Conservation (phyloP, 2,113 vertebrate species). For the Pseudorhombus dupliciocellatus region DNA sequence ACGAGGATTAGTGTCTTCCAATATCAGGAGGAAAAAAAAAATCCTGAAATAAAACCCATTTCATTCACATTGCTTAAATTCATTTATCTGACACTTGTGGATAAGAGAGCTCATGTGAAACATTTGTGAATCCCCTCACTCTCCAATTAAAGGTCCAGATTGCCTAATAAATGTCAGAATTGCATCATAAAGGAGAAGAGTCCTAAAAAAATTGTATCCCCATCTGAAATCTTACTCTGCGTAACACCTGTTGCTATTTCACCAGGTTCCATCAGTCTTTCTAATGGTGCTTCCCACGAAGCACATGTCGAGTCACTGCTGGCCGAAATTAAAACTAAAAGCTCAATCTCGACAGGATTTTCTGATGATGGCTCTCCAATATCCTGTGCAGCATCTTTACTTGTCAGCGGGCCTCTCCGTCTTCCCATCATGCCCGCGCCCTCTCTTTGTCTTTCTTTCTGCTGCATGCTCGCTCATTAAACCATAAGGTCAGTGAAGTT, state of each 20-base stretch:
- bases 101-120: slow-evolving; percentile 48
- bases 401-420: slow-evolving; percentile 32
- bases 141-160: slow-evolving; percentile 67
- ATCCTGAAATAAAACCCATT: slow-evolving; percentile 58
- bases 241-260: slow-evolving; percentile 63
- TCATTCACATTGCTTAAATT: slow-evolving; percentile 53
- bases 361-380: slow-evolving; percentile 32
- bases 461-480: slow-evolving; percentile 68
- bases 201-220: slow-evolving; percentile 41
- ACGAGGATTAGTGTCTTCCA: slow-evolving; percentile 63
- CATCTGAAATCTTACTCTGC: slow-evolving; percentile 28
- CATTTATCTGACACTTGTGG: slow-evolving; percentile 53
- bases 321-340: slow-evolving; percentile 18
- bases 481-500: slow-evolving; percentile 61
- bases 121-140: slow-evolving; percentile 53
- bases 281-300: slow-evolving; percentile 4
- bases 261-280: slow-evolving; percentile 40
- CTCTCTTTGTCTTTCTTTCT: slow-evolving; percentile 51
- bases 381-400: slow-evolving; percentile 24
- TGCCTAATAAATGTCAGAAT: slow-evolving; percentile 68
- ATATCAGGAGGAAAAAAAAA: slow-evolving; percentile 42
- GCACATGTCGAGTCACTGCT: neutral
- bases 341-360: slow-evolving; percentile 14
- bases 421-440: slow-evolving; percentile 35
- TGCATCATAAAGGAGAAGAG: slow-evolving; percentile 61